A percentile compares a stretch with the other conserved stretches of the same genome.
phyloP scores from a whole-genome alignment of 2,113 vertebrate species.

The Formicarius rufipectus region DNA sequence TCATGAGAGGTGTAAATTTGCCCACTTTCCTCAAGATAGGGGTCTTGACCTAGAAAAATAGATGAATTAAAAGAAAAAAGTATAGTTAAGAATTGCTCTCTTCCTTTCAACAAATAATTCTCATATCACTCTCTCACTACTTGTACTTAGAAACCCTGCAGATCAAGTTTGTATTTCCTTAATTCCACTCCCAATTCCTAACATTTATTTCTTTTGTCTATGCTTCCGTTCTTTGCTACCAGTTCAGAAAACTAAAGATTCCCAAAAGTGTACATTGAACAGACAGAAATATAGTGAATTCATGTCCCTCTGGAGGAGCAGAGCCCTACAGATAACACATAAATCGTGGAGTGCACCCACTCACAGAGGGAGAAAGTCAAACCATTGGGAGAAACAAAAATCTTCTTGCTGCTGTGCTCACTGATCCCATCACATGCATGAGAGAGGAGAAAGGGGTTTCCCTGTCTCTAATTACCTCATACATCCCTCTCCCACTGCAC shows the following conservation, averaged over 20 bases:
- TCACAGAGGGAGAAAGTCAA: not conserved
- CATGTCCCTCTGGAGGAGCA: not conserved
- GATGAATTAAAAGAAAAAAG: not conserved
- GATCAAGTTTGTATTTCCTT: not conserved
- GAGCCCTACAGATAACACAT: not conserved
- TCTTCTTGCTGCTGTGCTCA: not conserved
- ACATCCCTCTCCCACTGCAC: not conserved
- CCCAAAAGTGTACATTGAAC: not conserved
- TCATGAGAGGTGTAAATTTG: not conserved
- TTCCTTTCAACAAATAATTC: not conserved
- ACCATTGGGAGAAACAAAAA: not conserved
- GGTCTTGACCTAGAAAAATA: not conserved
- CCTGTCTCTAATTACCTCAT: not conserved
- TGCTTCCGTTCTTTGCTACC: not conserved
- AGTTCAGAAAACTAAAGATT: not conserved
- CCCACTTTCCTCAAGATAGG: not conserved
- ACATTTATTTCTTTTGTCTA: not conserved
- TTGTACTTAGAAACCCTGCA: not conserved
- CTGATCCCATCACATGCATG: not conserved
- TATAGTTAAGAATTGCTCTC: not conserved
- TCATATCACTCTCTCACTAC: not conserved
- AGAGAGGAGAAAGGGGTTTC: not conserved
- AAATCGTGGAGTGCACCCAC: not conserved
- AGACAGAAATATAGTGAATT: not conserved
- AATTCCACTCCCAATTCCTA: not conserved